Conservation (phyloP, 1,140 invertebrate species). For the Harlomillsia oculata region DNA sequence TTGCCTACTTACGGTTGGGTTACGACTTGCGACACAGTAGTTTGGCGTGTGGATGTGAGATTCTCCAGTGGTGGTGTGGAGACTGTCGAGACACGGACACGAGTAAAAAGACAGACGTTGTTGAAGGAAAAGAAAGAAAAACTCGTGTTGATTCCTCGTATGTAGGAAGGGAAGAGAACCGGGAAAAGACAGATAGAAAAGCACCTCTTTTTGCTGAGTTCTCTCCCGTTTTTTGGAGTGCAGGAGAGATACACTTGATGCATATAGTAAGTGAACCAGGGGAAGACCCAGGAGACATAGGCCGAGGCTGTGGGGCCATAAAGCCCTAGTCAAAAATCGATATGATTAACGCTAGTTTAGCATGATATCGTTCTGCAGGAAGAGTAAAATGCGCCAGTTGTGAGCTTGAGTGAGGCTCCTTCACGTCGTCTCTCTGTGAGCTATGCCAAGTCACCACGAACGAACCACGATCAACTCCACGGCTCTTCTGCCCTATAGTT, state of each 20-base stretch:
- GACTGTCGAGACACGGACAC: background rate
- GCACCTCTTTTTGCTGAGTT: too few relatives aligned
- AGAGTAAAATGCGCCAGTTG: slow-evolving; percentile 33
- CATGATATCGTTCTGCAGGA: slow-evolving; percentile 32
- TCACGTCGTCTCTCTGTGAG: slow-evolving; percentile 17
- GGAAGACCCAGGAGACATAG: too few relatives aligned
- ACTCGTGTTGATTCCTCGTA: too few relatives aligned
- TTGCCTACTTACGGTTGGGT: too few relatives aligned
- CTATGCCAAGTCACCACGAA: background rate
- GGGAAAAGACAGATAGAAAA: too few relatives aligned
- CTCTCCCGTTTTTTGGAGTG: too few relatives aligned
- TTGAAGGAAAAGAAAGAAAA: background rate
- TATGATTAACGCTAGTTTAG: slow-evolving; percentile 37
- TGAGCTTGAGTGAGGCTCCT: slow-evolving; percentile 29
- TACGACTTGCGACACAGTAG: too few relatives aligned
- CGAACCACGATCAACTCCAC: background rate
- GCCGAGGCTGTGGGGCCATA: slow-evolving; percentile 1
- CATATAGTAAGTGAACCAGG: too few relatives aligned
- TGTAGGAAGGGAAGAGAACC: too few relatives aligned
- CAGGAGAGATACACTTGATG: too few relatives aligned
- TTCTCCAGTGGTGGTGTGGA: too few relatives aligned
- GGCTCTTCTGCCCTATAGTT: background rate
- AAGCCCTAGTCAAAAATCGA: slow-evolving; percentile 30
- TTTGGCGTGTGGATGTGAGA: too few relatives aligned
- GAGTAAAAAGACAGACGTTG: background rate